phyloP scores from a whole-genome alignment of 2,888 invertebrate genomes.

The Luffia ferchaultella region DNA sequence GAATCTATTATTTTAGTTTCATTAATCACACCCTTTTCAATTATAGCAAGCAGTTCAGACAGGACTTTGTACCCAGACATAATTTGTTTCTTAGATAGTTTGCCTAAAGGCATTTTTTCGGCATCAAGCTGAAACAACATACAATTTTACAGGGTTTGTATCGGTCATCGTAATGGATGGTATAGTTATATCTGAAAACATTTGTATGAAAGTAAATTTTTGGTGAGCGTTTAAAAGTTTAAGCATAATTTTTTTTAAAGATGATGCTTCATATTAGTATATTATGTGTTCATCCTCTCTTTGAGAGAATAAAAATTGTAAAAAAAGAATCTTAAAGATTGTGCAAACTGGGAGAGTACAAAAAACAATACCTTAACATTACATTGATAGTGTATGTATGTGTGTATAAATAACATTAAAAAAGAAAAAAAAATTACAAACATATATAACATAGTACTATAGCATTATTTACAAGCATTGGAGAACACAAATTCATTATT shows the following conservation, averaged over 20 bases:
- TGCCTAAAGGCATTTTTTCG: conserved; percentile 98
- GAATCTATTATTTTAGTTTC: conserved; percentile 76
- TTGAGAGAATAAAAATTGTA: not conserved
- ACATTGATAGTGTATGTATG: too few species aligned
- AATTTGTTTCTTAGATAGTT: conserved; percentile 90
- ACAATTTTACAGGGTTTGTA: not conserved
- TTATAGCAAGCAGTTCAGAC: conserved; percentile 69
- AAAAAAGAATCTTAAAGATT: too few species aligned
- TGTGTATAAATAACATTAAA: too few species aligned
- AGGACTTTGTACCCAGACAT: conserved; percentile 85
- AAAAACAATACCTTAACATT: too few species aligned
- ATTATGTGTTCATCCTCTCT: not conserved
- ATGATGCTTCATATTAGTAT: not conserved
- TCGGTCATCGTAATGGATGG: not conserved
- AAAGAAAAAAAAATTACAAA: too few species aligned
- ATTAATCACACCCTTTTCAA: conserved; percentile 54
- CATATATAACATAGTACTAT: too few species aligned
- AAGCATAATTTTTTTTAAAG: too few species aligned
- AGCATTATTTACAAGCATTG: too few species aligned
- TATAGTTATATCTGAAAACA: not conserved
- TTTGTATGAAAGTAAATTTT: not conserved
- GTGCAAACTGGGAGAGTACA: too few species aligned
- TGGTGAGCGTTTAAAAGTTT: too few species aligned
- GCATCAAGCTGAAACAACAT: conserved; percentile 74
- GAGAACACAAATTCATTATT: too few species aligned